phyloP scores from a whole-genome alignment of 2,797 vertebrate species.

The Margarornis squamiger region DNA sequence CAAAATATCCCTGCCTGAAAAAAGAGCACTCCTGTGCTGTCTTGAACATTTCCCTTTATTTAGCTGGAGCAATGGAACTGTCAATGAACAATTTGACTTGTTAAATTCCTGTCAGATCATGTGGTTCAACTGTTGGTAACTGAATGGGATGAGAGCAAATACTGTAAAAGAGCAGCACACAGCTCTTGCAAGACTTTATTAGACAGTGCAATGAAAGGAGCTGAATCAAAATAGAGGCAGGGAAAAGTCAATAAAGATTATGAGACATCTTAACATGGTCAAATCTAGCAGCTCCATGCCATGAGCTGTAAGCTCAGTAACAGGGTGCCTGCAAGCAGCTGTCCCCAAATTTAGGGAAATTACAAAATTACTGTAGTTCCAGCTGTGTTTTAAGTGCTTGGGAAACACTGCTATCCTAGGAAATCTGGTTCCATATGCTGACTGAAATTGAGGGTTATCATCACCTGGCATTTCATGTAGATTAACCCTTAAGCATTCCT shows the following conservation, averaged over 20 bases:
- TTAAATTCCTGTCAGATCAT: background rate
- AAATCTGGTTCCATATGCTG: background rate
- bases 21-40: background rate
- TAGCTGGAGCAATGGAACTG: background rate
- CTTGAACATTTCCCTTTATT: background rate
- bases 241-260: background rate
- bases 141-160: background rate
- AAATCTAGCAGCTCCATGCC: background rate
- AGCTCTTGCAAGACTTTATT: background rate
- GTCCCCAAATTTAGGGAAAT: background rate
- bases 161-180: background rate
- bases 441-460: background rate
- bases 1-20: background rate
- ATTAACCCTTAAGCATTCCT: slow-evolving; percentile 8
- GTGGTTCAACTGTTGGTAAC: slow-evolving; percentile 29
- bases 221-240: background rate
- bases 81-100: background rate
- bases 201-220: background rate
- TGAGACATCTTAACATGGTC: background rate
- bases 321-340: background rate
- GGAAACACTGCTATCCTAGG: background rate
- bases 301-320: background rate
- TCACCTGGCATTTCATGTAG: background rate
- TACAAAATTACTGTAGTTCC: background rate
- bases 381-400: background rate